Base-by-base conservation (phyloP, 2,888 invertebrate genomes). In the Acanthosepion lycidas region DNA sequence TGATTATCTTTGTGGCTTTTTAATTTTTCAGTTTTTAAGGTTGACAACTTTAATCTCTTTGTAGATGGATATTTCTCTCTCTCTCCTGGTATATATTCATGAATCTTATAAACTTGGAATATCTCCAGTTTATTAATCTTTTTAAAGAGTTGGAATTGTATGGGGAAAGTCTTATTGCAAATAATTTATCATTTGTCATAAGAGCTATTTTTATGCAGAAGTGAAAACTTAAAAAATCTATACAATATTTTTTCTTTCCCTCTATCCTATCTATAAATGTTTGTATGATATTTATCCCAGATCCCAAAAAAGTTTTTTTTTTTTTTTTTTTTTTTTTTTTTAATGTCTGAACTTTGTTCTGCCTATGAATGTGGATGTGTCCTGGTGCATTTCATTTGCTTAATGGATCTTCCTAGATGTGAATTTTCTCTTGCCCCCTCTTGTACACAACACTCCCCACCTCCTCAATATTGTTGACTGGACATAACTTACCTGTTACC, bases 181-280 rank as follows among this genome's bases (percentile, higher is more conserved):
- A 78, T 78, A 78, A n/a, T 15, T 78, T 78, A n/a, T 78, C 12
- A 78, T 78, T 78, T 78, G 78, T n/a, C n/a, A n/a, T 78, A 78
- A 78, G 33, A 78, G 78, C 78, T 78, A 78, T 78, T 78, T 78
- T 78, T 78, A 78, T 78, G 78, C 78, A 78, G 78, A 78, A n/a
- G n/a, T 78, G n/a, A 2, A 33, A n/a, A 59, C 59, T 59, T 51
- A 51, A 51, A 51, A 15, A 64, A 64, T n/a, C 9, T 33, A 9
- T 78, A 6, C n/a, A 6, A 2, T 78, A 15, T n/a, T n/a, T 78
- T 33, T n/a, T 9, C 4, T 4, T 28, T 78, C 15, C 15, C 4
- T 78, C 33, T 78, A 33, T 78, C 78, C 33, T n/a, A 78, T 78
- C 78, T 23, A 78, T 15, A 51, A 51, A 5, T 64, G 26, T 64